Percentiles rank a stretch among this genome's conserved stretches.
Evolutionary conservation across 2,113 vertebrate genomes (phyloP).

Genomic region (Oncorhynchus mykiss): DNA sequence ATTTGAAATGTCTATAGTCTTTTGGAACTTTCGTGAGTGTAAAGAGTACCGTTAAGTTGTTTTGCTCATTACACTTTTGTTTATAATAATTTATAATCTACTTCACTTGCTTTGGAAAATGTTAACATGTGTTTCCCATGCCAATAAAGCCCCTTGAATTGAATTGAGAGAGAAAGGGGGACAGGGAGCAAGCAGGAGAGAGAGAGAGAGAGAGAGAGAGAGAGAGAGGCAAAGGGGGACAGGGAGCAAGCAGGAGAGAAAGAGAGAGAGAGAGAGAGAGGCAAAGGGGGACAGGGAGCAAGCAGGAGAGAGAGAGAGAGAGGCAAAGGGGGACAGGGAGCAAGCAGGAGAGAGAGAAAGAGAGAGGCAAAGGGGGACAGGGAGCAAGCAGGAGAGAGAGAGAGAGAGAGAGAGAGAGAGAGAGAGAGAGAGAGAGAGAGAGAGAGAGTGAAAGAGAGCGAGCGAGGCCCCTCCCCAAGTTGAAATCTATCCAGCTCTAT

Average conservation of each 20-base stretch:
- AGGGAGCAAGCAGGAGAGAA: not conserved
- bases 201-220: conserved; percentile 15
- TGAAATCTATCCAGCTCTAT: conserved; percentile 83
- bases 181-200: not conserved
- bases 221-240: not conserved
- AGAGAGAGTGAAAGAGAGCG: not conserved
- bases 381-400: not conserved
- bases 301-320: not conserved
- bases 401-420: conserved; percentile 14
- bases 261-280: not conserved
- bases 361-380: not conserved
- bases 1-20: too few species aligned
- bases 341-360: too few species aligned
- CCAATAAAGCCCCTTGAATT: too few species aligned
- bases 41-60: too few species aligned
- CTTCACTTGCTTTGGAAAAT: too few species aligned
- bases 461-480: conserved; percentile 75
- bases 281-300: not conserved
- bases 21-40: too few species aligned
- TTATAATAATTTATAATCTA: too few species aligned
- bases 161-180: too few species aligned
- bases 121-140: too few species aligned
- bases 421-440: conserved; percentile 3
- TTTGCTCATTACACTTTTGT: too few species aligned
- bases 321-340: too few species aligned